Conservation (phyloP, 2,888 invertebrate species). For the Iphiclides podalirius region DNA sequence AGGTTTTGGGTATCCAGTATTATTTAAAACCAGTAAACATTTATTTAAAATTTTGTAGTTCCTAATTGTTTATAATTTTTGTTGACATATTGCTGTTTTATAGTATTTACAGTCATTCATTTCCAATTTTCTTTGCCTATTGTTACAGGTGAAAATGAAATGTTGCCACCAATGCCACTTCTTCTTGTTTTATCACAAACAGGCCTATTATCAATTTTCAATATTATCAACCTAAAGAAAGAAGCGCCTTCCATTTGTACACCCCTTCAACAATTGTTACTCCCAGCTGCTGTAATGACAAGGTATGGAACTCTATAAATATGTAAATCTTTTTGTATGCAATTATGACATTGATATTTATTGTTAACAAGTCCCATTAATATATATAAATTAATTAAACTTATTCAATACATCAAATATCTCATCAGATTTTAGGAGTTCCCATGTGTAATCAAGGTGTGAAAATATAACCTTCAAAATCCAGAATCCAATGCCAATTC, state of each 20-base stretch:
- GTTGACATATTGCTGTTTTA: neutral
- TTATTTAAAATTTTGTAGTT: too few species aligned
- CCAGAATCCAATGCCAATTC: too few species aligned
- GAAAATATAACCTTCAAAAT: too few species aligned
- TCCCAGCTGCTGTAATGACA: constrained; percentile 50
- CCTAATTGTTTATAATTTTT: neutral
- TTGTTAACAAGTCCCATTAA: too few species aligned
- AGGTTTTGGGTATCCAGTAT: too few species aligned
- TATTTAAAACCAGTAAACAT: too few species aligned
- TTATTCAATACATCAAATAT: too few species aligned
- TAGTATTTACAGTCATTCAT: neutral
- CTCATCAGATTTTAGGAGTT: too few species aligned
- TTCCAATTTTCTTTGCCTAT: neutral
- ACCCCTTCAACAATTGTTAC: constrained; percentile 74
- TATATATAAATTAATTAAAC: too few species aligned
- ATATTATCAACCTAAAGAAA: constrained; percentile 85
- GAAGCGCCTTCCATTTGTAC: constrained; percentile 81
- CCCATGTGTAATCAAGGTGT: too few species aligned
- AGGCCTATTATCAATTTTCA: constrained; percentile 88
- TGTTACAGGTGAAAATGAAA: constrained; percentile 78
- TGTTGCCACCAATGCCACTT: constrained; percentile 87
- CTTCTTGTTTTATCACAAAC: constrained; percentile 88
- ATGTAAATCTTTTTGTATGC: neutral
- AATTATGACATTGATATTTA: neutral
- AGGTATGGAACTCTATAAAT: constrained; percentile 37